These are phyloP conservation scores for Drosophila nebulosa DNA, from an alignment of 1,140 invertebrate genomes.

Conservation along the genomic window DNA sequence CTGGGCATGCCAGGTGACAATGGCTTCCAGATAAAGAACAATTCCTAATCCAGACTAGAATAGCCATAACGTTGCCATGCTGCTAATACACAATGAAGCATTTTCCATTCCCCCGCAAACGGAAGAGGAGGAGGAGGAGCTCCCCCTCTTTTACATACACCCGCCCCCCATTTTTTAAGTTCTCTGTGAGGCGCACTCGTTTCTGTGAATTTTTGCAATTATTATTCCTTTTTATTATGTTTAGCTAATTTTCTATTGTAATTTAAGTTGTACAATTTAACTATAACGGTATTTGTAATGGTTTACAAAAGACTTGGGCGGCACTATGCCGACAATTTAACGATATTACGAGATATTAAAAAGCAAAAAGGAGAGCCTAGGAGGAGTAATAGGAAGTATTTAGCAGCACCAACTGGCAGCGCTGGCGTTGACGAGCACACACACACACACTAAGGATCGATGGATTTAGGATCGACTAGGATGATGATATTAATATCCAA, in stretches of 20 bases:
- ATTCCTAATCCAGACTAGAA: slow-evolving; percentile 27
- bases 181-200: slow-evolving; percentile 39
- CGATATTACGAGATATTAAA: slow-evolving; percentile 57
- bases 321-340: slow-evolving; percentile 41
- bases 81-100: slow-evolving; percentile 65
- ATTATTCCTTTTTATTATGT: slow-evolving; percentile 15
- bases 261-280: slow-evolving; percentile 59
- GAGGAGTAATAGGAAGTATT: slow-evolving; percentile 31
- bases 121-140: too few species aligned
- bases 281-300: slow-evolving; percentile 65
- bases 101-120: not conserved
- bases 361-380: not conserved
- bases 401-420: slow-evolving; percentile 70
- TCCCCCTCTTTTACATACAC: not conserved
- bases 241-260: slow-evolving; percentile 65
- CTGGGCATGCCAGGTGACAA: slow-evolving; percentile 75
- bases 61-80: slow-evolving; percentile 56
- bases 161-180: slow-evolving; percentile 29
- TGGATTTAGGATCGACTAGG: not conserved
- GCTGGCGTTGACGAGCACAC: slow-evolving; percentile 64
- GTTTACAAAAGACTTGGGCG: slow-evolving; percentile 74
- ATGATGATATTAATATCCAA: slow-evolving; percentile 49
- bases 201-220: slow-evolving; percentile 46
- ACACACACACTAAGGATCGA: slow-evolving; percentile 11
- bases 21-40: slow-evolving; percentile 44